These are phyloP conservation scores for Mastigias papua DNA, from an alignment of 30 jellyfish, hydroid and myxozoan species.

Conservation along the genomic window DNA sequence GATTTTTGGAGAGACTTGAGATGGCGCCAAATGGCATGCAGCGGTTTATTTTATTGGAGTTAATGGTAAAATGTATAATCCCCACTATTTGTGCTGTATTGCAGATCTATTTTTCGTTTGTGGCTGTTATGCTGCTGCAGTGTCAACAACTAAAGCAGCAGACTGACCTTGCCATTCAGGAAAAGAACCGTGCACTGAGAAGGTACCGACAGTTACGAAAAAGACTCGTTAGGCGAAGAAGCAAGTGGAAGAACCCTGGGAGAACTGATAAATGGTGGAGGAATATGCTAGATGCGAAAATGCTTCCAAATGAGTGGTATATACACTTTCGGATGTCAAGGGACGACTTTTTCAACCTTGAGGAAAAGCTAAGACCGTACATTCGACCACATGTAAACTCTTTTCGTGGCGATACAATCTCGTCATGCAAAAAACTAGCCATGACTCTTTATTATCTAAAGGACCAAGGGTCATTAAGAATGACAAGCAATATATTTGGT, in stretches of 20 bases:
- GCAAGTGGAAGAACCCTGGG: constrained; percentile 12
- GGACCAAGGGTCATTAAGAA: too few species aligned
- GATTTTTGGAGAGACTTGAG: too few species aligned
- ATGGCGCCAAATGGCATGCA: constrained; percentile 56
- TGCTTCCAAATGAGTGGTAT: constrained; percentile 40
- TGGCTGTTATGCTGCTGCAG: constrained; percentile 40
- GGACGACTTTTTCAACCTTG: constrained; percentile 20
- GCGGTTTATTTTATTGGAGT: constrained; percentile 17
- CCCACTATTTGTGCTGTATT: constrained; percentile 40
- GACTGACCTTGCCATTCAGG: too few species aligned
- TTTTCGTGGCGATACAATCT: too few species aligned
- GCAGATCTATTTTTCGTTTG: constrained; percentile 13
- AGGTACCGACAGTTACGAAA: constrained; percentile 17
- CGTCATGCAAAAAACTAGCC: too few species aligned
- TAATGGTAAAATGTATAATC: constrained; percentile 26
- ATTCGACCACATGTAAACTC: too few species aligned
- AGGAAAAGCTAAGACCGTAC: too few species aligned
- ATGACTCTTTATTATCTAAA: too few species aligned
- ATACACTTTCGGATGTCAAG: constrained; percentile 38
- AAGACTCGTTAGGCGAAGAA: neutral
- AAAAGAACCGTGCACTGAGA: constrained; percentile 1
- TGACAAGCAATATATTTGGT: too few species aligned
- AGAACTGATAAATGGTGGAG: constrained; percentile 38
- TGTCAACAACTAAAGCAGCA: too few species aligned
- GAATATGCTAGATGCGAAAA: neutral